Evolutionary conservation across 2,797 vertebrate species (phyloP), one percentile per base, ranked within the genome.

Genomic region (Mastacembelus armatus): DNA sequence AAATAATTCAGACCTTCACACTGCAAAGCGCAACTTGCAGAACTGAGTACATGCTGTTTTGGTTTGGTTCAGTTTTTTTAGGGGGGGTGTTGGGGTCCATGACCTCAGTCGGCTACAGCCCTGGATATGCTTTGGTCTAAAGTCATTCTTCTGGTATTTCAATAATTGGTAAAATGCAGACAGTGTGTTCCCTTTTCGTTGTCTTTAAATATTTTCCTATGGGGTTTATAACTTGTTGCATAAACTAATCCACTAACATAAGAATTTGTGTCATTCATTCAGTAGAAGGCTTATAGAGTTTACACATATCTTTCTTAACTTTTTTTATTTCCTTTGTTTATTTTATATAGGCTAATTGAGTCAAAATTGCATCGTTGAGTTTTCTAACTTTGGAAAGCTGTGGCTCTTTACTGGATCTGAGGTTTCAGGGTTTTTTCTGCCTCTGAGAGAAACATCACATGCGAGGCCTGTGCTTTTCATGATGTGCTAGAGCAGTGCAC

Each of bases 401-500:
- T 38, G 15, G 4, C 27, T 47, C 32, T 22, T 0, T 38, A 29
- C 27, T 27, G n/a, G n/a, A n/a, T n/a, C 21, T 6, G 4, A 40
- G 22, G 5, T 30, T 33, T 29, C 35, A 1, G 11, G 10, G 18
- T 33, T 3, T 42, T 50, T 39, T 19, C 26, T 12, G 16, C 26
- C 39, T 42, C 7, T 2, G 43, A 47, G 0, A 60, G 44, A 63
- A 49, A 45, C 56, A 15, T 26, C 54, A 33, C 36, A 33, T 26
- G 19, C 1, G 9, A 49, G 44, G 26, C 36, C 43, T 22, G 61
- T 24, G 19, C 11, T 0, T 11, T 42, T n/a, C 38, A 30, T 12
- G 27, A 19, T 22, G 69, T 32, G 76, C 70, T 66, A 63, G 61
- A 81, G 81, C 68, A 45, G 60, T 55, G 75, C 18, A 7, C 47